Percentiles rank a stretch among this genome's conserved stretches.
phyloP scores from a whole-genome alignment of 2,888 invertebrate genomes.

The Athetis lepigone region DNA sequence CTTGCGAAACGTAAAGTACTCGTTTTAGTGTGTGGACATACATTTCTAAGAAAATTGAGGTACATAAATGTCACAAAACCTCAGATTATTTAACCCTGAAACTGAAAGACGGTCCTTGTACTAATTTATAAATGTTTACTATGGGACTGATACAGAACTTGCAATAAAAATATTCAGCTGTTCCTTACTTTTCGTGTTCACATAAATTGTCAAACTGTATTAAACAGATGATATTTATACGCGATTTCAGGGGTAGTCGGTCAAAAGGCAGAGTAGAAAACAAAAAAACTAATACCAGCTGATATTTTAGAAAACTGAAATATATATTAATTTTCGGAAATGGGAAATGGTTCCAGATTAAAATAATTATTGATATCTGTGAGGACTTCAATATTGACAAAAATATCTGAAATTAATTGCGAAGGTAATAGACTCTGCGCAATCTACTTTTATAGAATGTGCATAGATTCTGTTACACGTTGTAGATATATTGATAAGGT shows the following conservation, averaged over 20 bases:
- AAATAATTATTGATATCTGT: neutral
- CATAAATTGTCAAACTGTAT: too few relatives aligned
- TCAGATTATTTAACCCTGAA: neutral
- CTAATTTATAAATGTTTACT: neutral
- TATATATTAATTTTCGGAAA: neutral
- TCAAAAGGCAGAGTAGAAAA: neutral
- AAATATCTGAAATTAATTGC: neutral
- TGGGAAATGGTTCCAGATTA: neutral
- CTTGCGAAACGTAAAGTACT: neutral
- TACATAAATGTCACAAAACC: neutral
- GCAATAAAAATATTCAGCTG: neutral
- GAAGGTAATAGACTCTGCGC: neutral
- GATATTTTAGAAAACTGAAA: too few relatives aligned
- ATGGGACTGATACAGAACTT: neutral
- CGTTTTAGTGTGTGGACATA: neutral
- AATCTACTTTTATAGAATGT: constrained; percentile 5
- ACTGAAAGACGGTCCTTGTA: neutral
- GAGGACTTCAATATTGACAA: neutral
- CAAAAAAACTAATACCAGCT: neutral
- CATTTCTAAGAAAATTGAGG: neutral
- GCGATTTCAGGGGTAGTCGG: neutral
- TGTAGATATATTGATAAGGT: neutral
- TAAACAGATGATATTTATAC: neutral
- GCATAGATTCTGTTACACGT: neutral
- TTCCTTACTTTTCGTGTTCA: neutral